These are phyloP conservation scores for Gavialis gangeticus DNA, from an alignment of 2,113 vertebrate genomes.

Conservation along the genomic window DNA sequence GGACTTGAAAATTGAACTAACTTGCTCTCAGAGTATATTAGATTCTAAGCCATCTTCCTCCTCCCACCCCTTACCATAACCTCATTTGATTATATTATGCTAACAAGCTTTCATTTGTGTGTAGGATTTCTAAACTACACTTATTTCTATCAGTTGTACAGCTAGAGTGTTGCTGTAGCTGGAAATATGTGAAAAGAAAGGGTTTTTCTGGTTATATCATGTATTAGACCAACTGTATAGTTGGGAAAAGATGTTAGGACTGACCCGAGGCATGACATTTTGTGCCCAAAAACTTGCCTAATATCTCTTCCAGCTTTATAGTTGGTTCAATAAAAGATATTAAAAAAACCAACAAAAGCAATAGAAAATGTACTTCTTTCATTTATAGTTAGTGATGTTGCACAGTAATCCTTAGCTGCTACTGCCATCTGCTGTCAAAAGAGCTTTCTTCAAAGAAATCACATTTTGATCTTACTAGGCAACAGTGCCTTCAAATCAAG, in stretches of 20 bases:
- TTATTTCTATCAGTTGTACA: neutral
- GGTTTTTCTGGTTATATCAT: too few relatives aligned
- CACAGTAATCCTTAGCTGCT: fast-evolving
- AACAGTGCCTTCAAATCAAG: neutral
- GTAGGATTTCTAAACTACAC: neutral
- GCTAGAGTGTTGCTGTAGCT: too few relatives aligned
- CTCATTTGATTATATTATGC: neutral
- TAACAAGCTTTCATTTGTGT: neutral
- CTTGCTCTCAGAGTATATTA: neutral
- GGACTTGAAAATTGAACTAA: neutral
- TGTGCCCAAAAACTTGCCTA: too few relatives aligned
- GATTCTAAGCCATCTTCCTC: neutral
- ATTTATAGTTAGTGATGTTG: too few relatives aligned
- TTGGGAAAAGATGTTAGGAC: too few relatives aligned
- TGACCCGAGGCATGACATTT: too few relatives aligned
- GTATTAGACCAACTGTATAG: too few relatives aligned
- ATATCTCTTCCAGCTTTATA: too few relatives aligned
- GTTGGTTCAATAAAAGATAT: too few relatives aligned
- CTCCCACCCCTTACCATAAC: neutral
- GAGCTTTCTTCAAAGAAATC: neutral
- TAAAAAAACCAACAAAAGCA: too few relatives aligned
- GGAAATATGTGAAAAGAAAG: too few relatives aligned
- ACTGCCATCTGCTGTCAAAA: neutral
- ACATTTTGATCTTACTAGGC: neutral
- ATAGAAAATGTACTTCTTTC: too few relatives aligned